Evolutionary conservation across 2,797 vertebrate species (phyloP).

Genomic region (Allobates femoralis): DNA sequence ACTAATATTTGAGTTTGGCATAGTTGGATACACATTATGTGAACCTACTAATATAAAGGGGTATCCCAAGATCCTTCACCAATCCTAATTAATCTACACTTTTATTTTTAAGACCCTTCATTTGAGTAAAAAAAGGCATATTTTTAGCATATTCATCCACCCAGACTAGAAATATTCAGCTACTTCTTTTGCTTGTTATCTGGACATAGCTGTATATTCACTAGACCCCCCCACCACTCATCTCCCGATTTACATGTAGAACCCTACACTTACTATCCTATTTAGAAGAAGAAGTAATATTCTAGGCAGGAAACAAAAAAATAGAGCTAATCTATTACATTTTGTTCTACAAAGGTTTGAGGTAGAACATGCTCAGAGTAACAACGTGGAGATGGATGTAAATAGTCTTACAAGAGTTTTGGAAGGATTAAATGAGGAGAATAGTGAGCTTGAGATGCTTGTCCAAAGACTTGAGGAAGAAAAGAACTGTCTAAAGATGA

Average conservation of each 20-base stretch:
- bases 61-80: neutral
- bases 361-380: slow-evolving; percentile 67
- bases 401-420: slow-evolving; percentile 66
- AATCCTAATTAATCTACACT: neutral
- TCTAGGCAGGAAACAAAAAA: neutral
- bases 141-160: neutral
- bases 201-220: neutral
- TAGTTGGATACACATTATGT: neutral
- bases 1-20: too few relatives aligned
- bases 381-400: slow-evolving; percentile 71
- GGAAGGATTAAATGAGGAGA: slow-evolving; percentile 67
- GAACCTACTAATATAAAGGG: neutral
- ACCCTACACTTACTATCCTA: neutral
- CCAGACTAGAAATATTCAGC: neutral
- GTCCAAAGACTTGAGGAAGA: slow-evolving; percentile 72
- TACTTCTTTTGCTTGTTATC: neutral
- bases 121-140: neutral
- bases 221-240: neutral
- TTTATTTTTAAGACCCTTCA: neutral
- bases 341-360: slow-evolving; percentile 72
- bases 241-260: neutral
- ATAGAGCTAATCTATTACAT: neutral
- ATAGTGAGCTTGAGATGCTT: slow-evolving; percentile 69
- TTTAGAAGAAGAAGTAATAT: neutral
- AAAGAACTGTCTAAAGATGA: slow-evolving; percentile 68